Conservation (phyloP, 2,888 invertebrate genomes). For the Muscina levida region DNA sequence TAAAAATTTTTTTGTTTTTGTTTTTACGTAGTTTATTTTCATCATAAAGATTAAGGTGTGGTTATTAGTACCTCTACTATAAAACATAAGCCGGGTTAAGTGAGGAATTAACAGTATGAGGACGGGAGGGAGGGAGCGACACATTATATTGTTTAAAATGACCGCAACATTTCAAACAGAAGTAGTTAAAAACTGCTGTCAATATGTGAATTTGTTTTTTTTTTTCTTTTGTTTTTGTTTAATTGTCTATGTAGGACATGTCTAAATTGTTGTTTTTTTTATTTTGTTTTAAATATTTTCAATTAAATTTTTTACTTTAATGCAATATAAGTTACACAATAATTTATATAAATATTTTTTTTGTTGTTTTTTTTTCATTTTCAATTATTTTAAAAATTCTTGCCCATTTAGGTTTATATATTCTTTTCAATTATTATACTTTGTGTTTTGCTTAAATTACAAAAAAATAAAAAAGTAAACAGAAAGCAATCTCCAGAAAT, state of each 20-base stretch:
- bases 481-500: slow-evolving; percentile 18
- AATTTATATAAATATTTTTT: slow-evolving; percentile 20
- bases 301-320: slow-evolving; percentile 19
- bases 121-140: too few relatives aligned
- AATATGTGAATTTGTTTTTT: not conserved
- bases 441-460: slow-evolving; percentile 31
- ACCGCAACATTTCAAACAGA: too few relatives aligned
- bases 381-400: slow-evolving; percentile 42
- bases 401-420: not conserved
- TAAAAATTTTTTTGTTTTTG: slow-evolving; percentile 4
- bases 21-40: not conserved
- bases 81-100: too few relatives aligned
- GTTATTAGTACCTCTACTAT: too few relatives aligned
- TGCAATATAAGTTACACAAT: slow-evolving; percentile 31
- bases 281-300: slow-evolving; percentile 20
- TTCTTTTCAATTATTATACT: too few relatives aligned
- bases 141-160: too few relatives aligned
- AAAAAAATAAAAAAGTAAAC: not conserved
- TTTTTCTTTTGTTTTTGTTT: not conserved
- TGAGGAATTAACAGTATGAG: too few relatives aligned
- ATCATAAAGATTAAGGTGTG: too few relatives aligned
- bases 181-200: too few relatives aligned
- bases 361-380: slow-evolving; percentile 13
- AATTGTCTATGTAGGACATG: not conserved
- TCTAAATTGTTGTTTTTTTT: slow-evolving; percentile 2